Conservation (phyloP, 2,113 vertebrate genomes). For the Lathamus discolor region DNA sequence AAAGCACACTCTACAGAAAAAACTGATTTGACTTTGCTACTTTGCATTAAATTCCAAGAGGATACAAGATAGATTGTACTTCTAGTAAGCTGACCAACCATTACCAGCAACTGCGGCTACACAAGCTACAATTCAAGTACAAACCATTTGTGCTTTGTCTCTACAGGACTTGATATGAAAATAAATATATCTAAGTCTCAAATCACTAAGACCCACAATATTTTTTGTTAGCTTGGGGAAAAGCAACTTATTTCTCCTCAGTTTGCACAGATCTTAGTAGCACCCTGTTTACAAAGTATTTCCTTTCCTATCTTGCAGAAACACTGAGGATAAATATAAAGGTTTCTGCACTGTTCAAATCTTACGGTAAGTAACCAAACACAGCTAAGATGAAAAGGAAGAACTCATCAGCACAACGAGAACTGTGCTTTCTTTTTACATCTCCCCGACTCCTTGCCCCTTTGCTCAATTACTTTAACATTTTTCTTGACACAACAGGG, state of each 20-base stretch:
- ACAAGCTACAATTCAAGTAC: background rate
- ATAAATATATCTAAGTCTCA: background rate
- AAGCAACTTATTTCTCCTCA: background rate
- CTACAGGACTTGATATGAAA: background rate
- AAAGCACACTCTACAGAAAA: background rate
- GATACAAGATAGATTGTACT: background rate
- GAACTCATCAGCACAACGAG: background rate
- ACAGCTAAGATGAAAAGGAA: background rate
- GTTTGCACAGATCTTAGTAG: background rate
- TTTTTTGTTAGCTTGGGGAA: background rate
- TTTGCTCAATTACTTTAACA: background rate
- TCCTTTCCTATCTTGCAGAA: background rate
- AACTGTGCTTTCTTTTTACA: background rate
- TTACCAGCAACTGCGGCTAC: background rate
- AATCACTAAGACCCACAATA: background rate
- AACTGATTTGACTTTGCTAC: background rate
- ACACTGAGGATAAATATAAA: background rate
- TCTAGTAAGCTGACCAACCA: background rate
- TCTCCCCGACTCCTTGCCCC: background rate
- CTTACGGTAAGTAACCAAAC: background rate
- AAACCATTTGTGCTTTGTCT: background rate
- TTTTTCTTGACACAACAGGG: background rate
- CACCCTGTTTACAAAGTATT: background rate
- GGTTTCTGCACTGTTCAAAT: background rate
- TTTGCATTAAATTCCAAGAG: background rate